phyloP scores from a whole-genome alignment of 2,888 invertebrate genomes.

The Arge pagana region DNA sequence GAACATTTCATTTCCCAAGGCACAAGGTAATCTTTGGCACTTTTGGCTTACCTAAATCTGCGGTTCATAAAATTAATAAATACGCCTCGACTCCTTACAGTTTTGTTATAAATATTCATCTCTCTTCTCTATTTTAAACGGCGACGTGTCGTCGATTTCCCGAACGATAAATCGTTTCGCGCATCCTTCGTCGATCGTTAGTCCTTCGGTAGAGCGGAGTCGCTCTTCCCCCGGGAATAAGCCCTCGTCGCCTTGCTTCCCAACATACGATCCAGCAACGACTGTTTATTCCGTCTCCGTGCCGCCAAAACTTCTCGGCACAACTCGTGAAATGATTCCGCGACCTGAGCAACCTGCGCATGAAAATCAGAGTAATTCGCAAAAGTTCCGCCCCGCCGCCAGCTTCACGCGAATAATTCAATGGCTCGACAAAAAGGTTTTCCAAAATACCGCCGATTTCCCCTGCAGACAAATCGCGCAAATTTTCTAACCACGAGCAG shows the following conservation, averaged over 20 bases:
- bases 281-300: constrained; percentile 83
- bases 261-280: constrained; percentile 74
- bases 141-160: too few species aligned
- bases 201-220: constrained; percentile 85
- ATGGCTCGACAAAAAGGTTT: too few species aligned
- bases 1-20: constrained; percentile 6
- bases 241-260: constrained; percentile 74
- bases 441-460: background rate
- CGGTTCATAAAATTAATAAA: background rate
- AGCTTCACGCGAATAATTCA: too few species aligned
- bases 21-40: constrained; percentile 21
- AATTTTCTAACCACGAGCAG: too few species aligned
- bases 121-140: too few species aligned
- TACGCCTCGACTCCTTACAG: too few species aligned
- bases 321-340: constrained; percentile 83
- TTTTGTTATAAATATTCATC: too few species aligned
- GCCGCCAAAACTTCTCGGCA: constrained; percentile 81
- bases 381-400: background rate
- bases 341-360: constrained; percentile 72
- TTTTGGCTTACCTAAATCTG: constrained; percentile 14
- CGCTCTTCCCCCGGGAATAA: constrained; percentile 86
- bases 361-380: background rate
- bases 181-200: constrained; percentile 43
- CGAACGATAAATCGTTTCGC: background rate
- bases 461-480: too few species aligned